Base-by-base conservation (phyloP, 2,888 invertebrate species). In the Panorpa germanica region DNA sequence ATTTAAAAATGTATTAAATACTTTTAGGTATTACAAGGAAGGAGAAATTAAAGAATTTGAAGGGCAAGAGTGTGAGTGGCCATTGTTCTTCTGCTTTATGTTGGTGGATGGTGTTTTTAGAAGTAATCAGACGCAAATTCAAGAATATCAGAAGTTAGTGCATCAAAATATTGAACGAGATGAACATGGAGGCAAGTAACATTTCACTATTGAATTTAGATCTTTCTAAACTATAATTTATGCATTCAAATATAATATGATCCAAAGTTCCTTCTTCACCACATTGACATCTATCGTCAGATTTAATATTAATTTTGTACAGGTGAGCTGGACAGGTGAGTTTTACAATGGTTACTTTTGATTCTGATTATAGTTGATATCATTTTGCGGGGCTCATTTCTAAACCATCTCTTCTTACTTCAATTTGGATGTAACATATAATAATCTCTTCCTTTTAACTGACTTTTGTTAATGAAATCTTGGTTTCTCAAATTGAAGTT, bases 31-130 rank as follows among this genome's bases (percentile, higher is more conserved):
- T 55, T 96, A 95, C 50, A 65, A 75, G 39, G 73, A 78, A 43
- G 88, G 90, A 10, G 93, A 96, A 58, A 70, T 93, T 3, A 91
- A 88, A 53, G 77, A 86, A 46, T 98, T 93, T 56, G 93, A 96
- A 46, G 81, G 81, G 24, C 68, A 96, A 9, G 98, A 98, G 57
- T 86, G 88, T 39, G 95, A 98, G 52, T 98, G 96, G 93, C 98
- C 98, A 0, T 53, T 98, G 28, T 95, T 98, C 54, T 90, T 81
- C 47, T 77, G 91, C 24, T 81, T 80, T 50, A 81, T 98, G 76
- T 82, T 95, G 27, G 88, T 98, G 40, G 95, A 98, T 51, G 91
- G 95, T 7, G 82, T 85, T 28, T 88, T 85, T 48, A 77, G 78
- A 44, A 72, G 80, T 11, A 58, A 83, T 38, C 76, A 81, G 3